Conservation (phyloP, 2,797 vertebrate genomes). For the Miichthys miiuy region DNA sequence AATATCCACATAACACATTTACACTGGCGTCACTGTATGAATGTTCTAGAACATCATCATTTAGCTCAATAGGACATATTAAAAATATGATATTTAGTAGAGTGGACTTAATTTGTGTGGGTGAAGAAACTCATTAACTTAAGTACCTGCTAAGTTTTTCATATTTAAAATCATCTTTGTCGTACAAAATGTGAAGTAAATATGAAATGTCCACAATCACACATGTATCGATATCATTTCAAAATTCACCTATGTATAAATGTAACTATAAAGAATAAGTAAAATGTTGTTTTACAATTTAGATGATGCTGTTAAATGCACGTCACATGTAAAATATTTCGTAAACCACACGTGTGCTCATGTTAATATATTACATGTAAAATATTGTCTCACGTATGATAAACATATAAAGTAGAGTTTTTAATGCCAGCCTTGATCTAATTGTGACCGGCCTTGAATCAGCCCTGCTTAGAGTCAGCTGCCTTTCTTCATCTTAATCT, state of each 20-base stretch:
- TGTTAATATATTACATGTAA: background rate
- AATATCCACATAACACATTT: background rate
- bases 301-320: too few species aligned
- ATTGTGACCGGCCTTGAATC: background rate
- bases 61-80: background rate
- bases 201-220: too few species aligned
- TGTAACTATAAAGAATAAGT: background rate
- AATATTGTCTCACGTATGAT: background rate
- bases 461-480: background rate
- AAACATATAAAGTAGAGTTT: background rate
- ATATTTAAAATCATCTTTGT: too few species aligned
- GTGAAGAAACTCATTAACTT: too few species aligned
- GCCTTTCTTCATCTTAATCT: constrained; percentile 16
- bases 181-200: too few species aligned
- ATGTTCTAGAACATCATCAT: background rate
- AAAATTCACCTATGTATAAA: too few species aligned
- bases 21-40: background rate
- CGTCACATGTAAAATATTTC: background rate
- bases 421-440: too few species aligned
- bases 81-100: too few species aligned
- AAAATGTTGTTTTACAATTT: background rate
- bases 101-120: too few species aligned
- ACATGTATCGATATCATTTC: background rate
- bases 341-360: background rate
- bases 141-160: too few species aligned